Percentiles rank a stretch among this genome's conserved stretches.
These are phyloP conservation scores for Nixonia krombeini DNA, from an alignment of 1,140 invertebrate species.

Conservation along the genomic window DNA sequence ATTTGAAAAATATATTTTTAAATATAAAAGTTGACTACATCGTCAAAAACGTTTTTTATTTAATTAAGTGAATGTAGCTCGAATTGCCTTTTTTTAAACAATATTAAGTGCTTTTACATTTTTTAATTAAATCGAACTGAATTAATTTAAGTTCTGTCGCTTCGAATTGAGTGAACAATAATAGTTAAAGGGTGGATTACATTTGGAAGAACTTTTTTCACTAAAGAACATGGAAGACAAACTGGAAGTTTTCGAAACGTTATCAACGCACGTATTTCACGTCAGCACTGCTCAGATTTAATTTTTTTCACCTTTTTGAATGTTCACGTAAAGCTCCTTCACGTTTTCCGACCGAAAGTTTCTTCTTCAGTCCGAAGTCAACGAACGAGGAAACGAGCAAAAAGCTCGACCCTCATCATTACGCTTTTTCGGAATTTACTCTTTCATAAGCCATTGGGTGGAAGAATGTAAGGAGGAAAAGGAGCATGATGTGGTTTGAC, in stretches of 20 bases:
- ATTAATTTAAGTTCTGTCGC: too few species aligned
- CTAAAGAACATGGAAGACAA: too few species aligned
- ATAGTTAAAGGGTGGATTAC: too few species aligned
- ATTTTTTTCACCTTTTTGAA: neutral
- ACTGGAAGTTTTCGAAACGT: neutral
- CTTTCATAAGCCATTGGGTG: slow-evolving; percentile 12
- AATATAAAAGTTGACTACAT: too few species aligned
- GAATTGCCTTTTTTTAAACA: too few species aligned
- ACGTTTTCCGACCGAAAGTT: slow-evolving; percentile 19
- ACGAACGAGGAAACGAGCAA: slow-evolving; percentile 10
- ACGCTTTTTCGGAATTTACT: slow-evolving; percentile 17
- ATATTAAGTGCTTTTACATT: too few species aligned
- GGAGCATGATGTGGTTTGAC: neutral
- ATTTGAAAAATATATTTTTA: too few species aligned
- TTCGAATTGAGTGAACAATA: too few species aligned
- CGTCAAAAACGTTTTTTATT: too few species aligned
- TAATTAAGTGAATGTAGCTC: too few species aligned
- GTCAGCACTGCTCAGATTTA: neutral
- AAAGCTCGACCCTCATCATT: slow-evolving; percentile 16
- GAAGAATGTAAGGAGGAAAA: slow-evolving; percentile 9
- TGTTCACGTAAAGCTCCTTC: slow-evolving; percentile 1
- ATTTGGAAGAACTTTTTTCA: too few species aligned
- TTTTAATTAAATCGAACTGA: too few species aligned
- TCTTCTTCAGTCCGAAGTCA: slow-evolving; percentile 8
- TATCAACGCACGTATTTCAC: neutral